Conservation (phyloP, 2,888 invertebrate species). For the Drosophila prostipennis region DNA sequence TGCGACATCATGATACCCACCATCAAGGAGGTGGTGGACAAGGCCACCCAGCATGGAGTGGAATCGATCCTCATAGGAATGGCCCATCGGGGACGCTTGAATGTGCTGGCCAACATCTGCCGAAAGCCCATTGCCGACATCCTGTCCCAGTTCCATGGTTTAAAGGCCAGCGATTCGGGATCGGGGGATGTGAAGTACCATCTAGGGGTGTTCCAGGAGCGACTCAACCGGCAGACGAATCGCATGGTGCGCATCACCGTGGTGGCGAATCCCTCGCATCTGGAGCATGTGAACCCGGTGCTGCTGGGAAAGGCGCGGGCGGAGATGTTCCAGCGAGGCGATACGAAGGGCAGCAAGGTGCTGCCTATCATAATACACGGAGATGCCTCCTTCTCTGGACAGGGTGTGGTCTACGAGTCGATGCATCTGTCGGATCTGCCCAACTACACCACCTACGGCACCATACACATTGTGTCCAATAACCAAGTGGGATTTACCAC, state of each 20-base stretch:
- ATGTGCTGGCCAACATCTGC: slow-evolving; percentile 94
- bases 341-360: slow-evolving; percentile 87
- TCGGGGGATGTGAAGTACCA: slow-evolving; percentile 97
- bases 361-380: slow-evolving; percentile 88
- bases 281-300: slow-evolving; percentile 94
- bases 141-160: slow-evolving; percentile 94
- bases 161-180: slow-evolving; percentile 90
- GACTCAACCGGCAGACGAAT: slow-evolving; percentile 90
- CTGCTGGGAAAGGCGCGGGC: slow-evolving; percentile 93
- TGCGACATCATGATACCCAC: slow-evolving; percentile 99
- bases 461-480: slow-evolving; percentile 87
- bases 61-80: slow-evolving; percentile 90
- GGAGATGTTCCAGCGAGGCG: slow-evolving; percentile 92
- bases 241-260: slow-evolving; percentile 92
- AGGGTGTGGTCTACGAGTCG: slow-evolving; percentile 88
- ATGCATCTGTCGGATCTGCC: slow-evolving; percentile 86
- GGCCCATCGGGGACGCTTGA: slow-evolving; percentile 92
- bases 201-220: slow-evolving; percentile 92
- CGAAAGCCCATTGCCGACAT: slow-evolving; percentile 94
- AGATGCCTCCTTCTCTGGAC: slow-evolving; percentile 88
- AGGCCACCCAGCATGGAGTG: slow-evolving; percentile 95
- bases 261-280: slow-evolving; percentile 96
- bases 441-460: slow-evolving; percentile 87
- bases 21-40: slow-evolving; percentile 98
- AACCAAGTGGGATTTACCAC: slow-evolving; percentile 96